Base-by-base conservation (phyloP, 1,140 invertebrate genomes). In the Camponotus vicinus region DNA sequence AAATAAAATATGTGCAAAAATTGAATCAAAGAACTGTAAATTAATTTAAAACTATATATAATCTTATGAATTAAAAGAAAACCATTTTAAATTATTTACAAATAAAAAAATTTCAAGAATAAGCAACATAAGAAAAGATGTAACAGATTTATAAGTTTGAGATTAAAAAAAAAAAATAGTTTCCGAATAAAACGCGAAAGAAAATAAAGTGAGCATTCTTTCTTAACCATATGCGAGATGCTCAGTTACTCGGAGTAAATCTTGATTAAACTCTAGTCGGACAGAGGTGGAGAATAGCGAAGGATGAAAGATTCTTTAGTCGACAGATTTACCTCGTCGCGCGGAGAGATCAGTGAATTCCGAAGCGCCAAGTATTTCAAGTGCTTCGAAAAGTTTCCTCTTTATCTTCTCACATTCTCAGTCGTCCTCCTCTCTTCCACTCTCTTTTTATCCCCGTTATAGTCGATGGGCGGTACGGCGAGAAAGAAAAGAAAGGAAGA, bases 331-430 rank as follows among this genome's bases (percentile, higher is more conserved):
- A 87, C 63, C 82, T 90, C 87, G 85, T 85, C 70, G 64, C 69
- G 63, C 32, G 42, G 55, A 79, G 55, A 83, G 82, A 88, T 92
- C 78, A 85, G 64, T 83, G 83, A 90, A 92, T 90, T 86, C 66
- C 59, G 59, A 86, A 90, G 70, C 79, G 71, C 64, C 75, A 88
- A 92, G 85, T 90, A 69, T 83, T 89, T 82, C 75, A 69, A 88
- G 79, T 86, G 86, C 77, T 90, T 86, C 55, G 78, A 91, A 49
- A 92, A 91, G 67, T 92, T 91, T 76, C 73, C 61, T 85, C 80
- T 61, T 69, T 91, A 86, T 55, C 66, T 80, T 49, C 59, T 64
- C 52, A 37, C 64, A 42, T 37, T 89, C 84, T 86, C 49, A 59
- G 15, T 77, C 34, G 49, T 9, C 37, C 9, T 37, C 6, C 9